Evolutionary conservation across 2,113 vertebrate genomes (phyloP).

Genomic region (Pimephales promelas): DNA sequence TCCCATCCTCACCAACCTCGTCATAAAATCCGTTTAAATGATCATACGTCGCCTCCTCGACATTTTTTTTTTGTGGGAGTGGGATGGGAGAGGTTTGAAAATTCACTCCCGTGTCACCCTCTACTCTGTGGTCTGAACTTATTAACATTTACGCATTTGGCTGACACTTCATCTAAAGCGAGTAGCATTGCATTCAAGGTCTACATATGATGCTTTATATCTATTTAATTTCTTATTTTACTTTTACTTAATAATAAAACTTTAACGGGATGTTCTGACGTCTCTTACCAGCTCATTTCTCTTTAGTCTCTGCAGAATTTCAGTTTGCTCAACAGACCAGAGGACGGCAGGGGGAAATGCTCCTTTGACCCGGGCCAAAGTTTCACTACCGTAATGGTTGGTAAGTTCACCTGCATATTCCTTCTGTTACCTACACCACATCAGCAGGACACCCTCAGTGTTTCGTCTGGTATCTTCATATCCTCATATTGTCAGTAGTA

Average conservation of each 20-base stretch:
- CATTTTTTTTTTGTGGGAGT: too few species aligned
- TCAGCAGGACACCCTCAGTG: neutral
- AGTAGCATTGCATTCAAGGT: too few species aligned
- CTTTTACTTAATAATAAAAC: neutral
- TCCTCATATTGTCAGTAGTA: neutral
- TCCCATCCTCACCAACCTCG: too few species aligned
- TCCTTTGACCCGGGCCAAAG: slow-evolving; percentile 95
- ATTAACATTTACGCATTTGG: neutral
- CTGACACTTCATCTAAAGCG: too few species aligned
- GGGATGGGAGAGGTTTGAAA: too few species aligned
- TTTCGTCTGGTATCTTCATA: neutral
- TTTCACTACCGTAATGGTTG: slow-evolving; percentile 95
- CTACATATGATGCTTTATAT: neutral
- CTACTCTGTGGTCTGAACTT: neutral
- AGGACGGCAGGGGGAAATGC: slow-evolving; percentile 93
- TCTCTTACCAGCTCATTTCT: neutral
- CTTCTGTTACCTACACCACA: neutral
- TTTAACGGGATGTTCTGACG: neutral
- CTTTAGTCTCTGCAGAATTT: slow-evolving; percentile 78
- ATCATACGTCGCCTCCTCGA: too few species aligned
- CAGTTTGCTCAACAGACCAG: slow-evolving; percentile 77
- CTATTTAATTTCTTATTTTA: neutral
- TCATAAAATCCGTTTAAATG: too few species aligned
- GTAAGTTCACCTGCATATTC: slow-evolving; percentile 78
- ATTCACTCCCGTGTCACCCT: too few species aligned